These are phyloP conservation scores for Lissonota sp. DNA, from an alignment of 2,888 invertebrate species.

Conservation along the genomic window DNA sequence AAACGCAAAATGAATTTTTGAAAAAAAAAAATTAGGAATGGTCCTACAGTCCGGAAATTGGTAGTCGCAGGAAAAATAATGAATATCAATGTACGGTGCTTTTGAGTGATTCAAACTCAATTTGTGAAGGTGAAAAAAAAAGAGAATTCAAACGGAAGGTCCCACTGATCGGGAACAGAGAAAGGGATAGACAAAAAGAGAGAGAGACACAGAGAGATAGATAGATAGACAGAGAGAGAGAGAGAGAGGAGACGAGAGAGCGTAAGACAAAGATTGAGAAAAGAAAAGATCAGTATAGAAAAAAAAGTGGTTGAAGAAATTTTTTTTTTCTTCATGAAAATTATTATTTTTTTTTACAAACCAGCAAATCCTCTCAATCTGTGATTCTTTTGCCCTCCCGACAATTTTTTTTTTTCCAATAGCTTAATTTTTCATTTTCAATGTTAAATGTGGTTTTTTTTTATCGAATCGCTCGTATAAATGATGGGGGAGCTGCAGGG, in stretches of 20 bases:
- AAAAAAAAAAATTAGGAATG: slow-evolving; percentile 74
- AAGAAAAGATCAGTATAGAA: slow-evolving; percentile 59
- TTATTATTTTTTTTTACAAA: slow-evolving; percentile 6
- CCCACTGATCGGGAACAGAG: too few species aligned
- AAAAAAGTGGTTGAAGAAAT: slow-evolving; percentile 22
- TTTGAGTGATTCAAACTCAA: slow-evolving; percentile 44
- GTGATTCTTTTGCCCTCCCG: slow-evolving; percentile 40
- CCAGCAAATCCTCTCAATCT: slow-evolving; percentile 34
- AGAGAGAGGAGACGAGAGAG: slow-evolving; percentile 58
- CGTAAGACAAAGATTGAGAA: slow-evolving; percentile 61
- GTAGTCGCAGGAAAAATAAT: slow-evolving; percentile 11
- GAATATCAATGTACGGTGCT: slow-evolving; percentile 40
- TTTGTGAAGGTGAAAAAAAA: slow-evolving; percentile 51
- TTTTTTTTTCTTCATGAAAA: not conserved
- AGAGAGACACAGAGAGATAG: slow-evolving; percentile 52
- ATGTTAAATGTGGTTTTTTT: slow-evolving; percentile 12
- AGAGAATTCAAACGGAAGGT: slow-evolving; percentile 24
- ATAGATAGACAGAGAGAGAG: slow-evolving; percentile 36
- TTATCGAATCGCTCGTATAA: slow-evolving; percentile 57
- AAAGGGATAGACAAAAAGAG: too few species aligned
- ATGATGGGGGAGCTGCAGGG: slow-evolving; percentile 35
- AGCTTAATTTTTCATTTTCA: slow-evolving; percentile 18
- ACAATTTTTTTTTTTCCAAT: not conserved
- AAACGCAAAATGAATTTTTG: slow-evolving; percentile 10
- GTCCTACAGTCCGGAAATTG: slow-evolving; percentile 78